Evolutionary conservation across 2,888 invertebrate genomes (phyloP), one percentile per base, ranked within the genome.

Genomic region (Chaetoderma sp.): DNA sequence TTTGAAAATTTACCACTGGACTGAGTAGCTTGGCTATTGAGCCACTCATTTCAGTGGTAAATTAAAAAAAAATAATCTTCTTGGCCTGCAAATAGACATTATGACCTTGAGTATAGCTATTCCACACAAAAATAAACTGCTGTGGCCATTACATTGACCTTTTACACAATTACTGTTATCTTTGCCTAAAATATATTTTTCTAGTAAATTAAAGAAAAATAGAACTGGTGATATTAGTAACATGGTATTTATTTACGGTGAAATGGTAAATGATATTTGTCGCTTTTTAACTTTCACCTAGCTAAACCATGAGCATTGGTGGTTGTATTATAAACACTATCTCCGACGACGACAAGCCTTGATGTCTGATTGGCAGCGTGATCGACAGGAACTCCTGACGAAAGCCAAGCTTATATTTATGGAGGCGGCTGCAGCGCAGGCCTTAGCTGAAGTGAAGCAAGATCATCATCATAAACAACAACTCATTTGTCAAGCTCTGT

Each of bases 271-370:
- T n/a, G 13, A 23, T 33, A 60, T 23, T 13, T 8, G 16, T 59
- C 6, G 21, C n/a, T 60, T 59, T 1, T 5, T 60, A 25, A 28
- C 50, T 42, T 39, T 52, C 6, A 21, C 49, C 4, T 60, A 85
- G 85, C 75, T 83, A 5, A 72, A 74, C 1, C 84, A 85, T 74
- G 85, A 85, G 55, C 76, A 80, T 32, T 86, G 86, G 86, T 82
- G 79, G 77, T 72, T 77, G 59, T 68, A 74, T 16, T 80, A 74
- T 71, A 78, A 78, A 45, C 82, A 81, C 68, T 82, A 80, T 69
- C 73, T 76, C 60, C 78, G 79, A 52, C 71, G 83, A 27, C 72
- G 78, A 52, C 76, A 76, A 39, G 81, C 74, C 13, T 67, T 85
- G 4, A 74, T 79, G 65, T 65, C 68, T 0, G 83, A 83, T 60